Evolutionary conservation across 2,888 invertebrate species (phyloP).

Genomic region (Junonia oenone): DNA sequence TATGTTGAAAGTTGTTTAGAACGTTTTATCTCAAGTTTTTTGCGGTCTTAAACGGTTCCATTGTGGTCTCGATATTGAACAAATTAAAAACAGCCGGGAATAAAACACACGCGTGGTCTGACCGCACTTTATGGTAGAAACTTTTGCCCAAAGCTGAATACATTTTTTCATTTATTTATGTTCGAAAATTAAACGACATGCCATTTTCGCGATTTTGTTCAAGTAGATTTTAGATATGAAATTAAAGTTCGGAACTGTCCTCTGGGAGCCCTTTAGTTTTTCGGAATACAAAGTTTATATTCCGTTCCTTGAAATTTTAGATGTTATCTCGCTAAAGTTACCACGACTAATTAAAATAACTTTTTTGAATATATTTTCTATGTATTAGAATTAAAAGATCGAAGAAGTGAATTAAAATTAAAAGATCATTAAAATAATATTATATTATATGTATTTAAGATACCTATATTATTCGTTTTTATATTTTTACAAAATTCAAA

Average conservation of each 20-base stretch:
- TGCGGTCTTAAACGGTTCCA: conserved; percentile 16
- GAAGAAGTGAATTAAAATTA: no score
- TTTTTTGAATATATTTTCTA: no score
- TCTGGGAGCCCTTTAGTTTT: no score
- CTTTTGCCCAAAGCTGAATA: conserved; percentile 16
- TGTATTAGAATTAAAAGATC: no score
- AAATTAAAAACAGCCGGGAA: conserved; percentile 21
- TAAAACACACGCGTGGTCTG: conserved; percentile 22
- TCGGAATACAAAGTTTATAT: no score
- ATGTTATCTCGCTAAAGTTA: no score
- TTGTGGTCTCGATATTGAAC: conserved; percentile 18
- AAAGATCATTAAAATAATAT: no score
- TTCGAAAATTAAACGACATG: neutral
- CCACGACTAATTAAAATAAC: no score
- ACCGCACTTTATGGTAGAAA: conserved; percentile 20
- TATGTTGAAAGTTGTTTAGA: conserved; percentile 19
- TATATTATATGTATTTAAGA: no score
- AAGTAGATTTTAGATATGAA: neutral
- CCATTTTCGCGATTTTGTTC: neutral
- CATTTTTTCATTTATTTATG: neutral
- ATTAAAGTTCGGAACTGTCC: neutral
- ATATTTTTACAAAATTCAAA: no score
- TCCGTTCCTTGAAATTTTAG: no score
- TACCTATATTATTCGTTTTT: no score
- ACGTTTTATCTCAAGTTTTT: conserved; percentile 8